Base-by-base conservation (phyloP, 2,797 vertebrate genomes). In the Lateolabrax maculatus region DNA sequence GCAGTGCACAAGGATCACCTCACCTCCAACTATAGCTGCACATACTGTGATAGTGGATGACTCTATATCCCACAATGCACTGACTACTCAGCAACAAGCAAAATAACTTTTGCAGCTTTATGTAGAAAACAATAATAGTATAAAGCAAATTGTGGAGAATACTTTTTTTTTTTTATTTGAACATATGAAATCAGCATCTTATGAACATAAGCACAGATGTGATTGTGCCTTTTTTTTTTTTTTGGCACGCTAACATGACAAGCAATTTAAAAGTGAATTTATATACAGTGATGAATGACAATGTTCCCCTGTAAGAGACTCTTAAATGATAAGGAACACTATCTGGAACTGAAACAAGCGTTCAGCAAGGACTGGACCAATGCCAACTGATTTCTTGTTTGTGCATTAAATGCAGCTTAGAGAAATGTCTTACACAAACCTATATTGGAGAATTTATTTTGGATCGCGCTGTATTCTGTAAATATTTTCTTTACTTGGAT, bases 321-420 rank as follows among this genome's bases (percentile, higher is more conserved):
- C 12, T 71, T 60, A 16, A 66, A 80, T 31, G 61, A 71, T 75
- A 66, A 81, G 66, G 61, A 74, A 70, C 37, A 1, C 13, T 61
- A 71, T 60, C 56, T 83, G 61, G 52, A 58, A 75, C 49, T 36
- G 66, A 79, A 56, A 51, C n/a, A 18, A 46, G 71, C 9, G 1
- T 79, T 67, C 64, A 71, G 60, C 16, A 8, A 55, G 21, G 70
- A 71, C 82, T 79, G 85, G 82, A 91, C 79, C 84, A 81, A 87
- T 39, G 44, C 78, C 65, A 82, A 66, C 19, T 34, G n/a, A 77
- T 83, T 75, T 81, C 49, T 81, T 77, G 5, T 66, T 70, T 82
- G 63, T 75, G 57, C 37, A 66, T 83, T 53, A 53, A 78, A 84
- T 81, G 68, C 60, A 75, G 4, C 21, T 34, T 43, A 61, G 12